Conservation (phyloP, 2,113 vertebrate genomes). For the Dipodomys ordii region DNA sequence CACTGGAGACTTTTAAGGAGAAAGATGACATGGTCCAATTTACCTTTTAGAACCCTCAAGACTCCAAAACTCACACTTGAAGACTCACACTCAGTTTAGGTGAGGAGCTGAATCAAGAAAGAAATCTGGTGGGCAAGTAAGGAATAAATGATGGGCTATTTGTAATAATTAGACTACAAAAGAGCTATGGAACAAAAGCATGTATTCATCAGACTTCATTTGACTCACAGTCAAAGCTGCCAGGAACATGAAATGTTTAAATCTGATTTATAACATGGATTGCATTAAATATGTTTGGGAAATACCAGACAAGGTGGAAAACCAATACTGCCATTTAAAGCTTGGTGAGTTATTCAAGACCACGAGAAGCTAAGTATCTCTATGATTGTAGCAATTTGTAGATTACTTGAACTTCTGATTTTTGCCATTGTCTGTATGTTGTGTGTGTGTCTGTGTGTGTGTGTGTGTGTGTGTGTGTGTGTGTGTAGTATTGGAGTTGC, state of each 20-base stretch:
- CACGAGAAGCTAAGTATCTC: neutral
- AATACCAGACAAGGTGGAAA: neutral
- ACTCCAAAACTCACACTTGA: neutral
- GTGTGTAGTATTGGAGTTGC: neutral
- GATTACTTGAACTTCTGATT: neutral
- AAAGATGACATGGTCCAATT: neutral
- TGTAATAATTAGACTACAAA: neutral
- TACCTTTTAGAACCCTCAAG: neutral
- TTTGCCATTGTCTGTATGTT: neutral
- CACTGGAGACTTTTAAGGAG: neutral
- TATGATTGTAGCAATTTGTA: neutral
- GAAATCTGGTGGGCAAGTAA: neutral
- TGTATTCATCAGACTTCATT: neutral
- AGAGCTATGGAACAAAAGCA: neutral
- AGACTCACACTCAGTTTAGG: neutral
- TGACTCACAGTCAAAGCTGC: neutral
- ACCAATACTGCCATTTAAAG: neutral
- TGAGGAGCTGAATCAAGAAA: neutral
- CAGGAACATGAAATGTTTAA: conserved; percentile 27
- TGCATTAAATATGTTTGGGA: conserved; percentile 21
- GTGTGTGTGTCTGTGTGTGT: neutral
- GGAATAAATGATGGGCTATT: neutral
- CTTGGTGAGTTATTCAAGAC: conserved; percentile 14
- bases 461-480: neutral
- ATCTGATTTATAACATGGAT: neutral